phyloP scores from a whole-genome alignment of 2,113 vertebrate genomes.

The Alosa alosa region DNA sequence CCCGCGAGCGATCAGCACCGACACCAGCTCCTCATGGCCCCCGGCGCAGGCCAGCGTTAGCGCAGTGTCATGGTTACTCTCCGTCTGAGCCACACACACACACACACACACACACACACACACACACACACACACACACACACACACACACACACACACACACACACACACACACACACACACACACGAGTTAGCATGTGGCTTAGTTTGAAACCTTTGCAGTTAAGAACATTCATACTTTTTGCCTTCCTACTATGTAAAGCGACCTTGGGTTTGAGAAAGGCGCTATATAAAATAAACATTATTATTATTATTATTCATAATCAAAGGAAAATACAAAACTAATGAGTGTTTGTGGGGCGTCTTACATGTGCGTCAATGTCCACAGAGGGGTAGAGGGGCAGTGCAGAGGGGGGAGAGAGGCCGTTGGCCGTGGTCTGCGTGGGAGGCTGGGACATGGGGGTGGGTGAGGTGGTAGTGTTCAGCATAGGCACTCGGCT shows the following conservation, averaged over 20 bases:
- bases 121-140: no score
- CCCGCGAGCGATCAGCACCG: slow-evolving; percentile 92
- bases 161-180: no score
- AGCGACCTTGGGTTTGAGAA: no score
- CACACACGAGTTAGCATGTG: not conserved
- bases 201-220: not conserved
- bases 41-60: slow-evolving; percentile 95
- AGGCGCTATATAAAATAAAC: no score
- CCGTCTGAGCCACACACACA: slow-evolving; percentile 74
- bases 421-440: slow-evolving; percentile 78
- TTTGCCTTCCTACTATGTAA: no score
- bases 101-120: not conserved
- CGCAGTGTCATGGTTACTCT: slow-evolving; percentile 98
- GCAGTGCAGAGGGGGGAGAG: slow-evolving; percentile 81
- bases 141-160: no score
- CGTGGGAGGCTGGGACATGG: slow-evolving; percentile 71
- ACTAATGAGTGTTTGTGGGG: no score
- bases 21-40: slow-evolving; percentile 96
- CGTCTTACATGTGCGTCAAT: slow-evolving; percentile 97
- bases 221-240: no score
- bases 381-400: slow-evolving; percentile 93
- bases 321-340: no score
- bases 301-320: no score
- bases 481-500: slow-evolving; percentile 88
- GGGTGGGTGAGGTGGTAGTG: slow-evolving; percentile 81